Evolutionary conservation across 2,113 vertebrate genomes (phyloP).

Genomic region (Megaleporinus macrocephalus): DNA sequence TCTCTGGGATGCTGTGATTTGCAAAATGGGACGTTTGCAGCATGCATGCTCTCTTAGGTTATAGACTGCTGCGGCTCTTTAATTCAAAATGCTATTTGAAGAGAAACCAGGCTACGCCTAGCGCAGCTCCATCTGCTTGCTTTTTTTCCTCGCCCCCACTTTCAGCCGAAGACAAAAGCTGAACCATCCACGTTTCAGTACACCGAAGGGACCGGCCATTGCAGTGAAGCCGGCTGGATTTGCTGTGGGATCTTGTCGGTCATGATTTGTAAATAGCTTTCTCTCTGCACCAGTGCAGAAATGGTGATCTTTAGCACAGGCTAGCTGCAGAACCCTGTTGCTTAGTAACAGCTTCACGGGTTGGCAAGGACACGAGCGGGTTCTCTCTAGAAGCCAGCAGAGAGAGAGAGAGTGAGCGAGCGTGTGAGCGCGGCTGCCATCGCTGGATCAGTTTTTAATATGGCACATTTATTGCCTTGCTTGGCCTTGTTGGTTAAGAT

Average conservation of each 20-base stretch:
- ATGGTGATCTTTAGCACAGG: slow-evolving; percentile 68
- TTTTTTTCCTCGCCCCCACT: neutral
- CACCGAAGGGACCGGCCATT: neutral
- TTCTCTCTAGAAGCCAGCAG: slow-evolving; percentile 51
- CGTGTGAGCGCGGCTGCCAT: neutral
- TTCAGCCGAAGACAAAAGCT: slow-evolving; percentile 4
- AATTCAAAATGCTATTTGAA: neutral
- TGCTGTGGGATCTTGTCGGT: slow-evolving; percentile 29
- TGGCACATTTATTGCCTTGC: slow-evolving; percentile 24
- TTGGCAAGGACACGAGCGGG: slow-evolving; percentile 65
- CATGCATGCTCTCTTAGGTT: neutral
- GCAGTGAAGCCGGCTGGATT: slow-evolving; percentile 45
- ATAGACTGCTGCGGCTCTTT: neutral
- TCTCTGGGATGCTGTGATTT: neutral
- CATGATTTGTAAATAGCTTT: slow-evolving; percentile 50
- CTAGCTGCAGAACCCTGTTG: slow-evolving; percentile 72
- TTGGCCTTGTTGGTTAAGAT: slow-evolving; percentile 24
- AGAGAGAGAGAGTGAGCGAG: slow-evolving; percentile 23
- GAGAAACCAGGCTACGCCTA: neutral
- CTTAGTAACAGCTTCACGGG: slow-evolving; percentile 73
- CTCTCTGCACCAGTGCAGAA: slow-evolving; percentile 58
- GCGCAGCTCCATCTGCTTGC: slow-evolving; percentile 24
- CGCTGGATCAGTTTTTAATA: slow-evolving; percentile 10
- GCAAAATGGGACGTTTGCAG: slow-evolving; percentile 21
- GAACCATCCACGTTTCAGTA: neutral